Evolutionary conservation across 2,888 invertebrate species (phyloP).

Genomic region (Ariolimax columbianus): DNA sequence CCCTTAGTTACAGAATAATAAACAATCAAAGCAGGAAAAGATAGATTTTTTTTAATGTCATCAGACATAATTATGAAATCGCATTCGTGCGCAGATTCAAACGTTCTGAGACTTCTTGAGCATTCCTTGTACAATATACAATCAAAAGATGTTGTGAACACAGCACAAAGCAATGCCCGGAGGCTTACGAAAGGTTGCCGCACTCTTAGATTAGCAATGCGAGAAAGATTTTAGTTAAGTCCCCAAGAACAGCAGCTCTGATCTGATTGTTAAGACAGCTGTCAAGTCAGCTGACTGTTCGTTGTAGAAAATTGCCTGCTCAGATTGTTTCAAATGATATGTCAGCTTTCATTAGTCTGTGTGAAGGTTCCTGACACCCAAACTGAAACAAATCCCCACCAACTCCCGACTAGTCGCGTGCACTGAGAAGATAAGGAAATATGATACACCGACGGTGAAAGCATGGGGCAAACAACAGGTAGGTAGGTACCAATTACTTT

Average conservation of each 20-base stretch:
- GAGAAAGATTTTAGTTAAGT: neutral
- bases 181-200: too few species aligned
- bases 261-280: neutral
- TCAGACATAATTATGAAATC: too few species aligned
- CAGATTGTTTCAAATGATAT: neutral
- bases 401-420: neutral
- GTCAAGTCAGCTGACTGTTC: neutral
- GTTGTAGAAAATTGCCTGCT: neutral
- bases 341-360: neutral
- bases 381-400: neutral
- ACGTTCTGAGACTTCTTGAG: too few species aligned
- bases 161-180: too few species aligned
- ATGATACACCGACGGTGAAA: neutral
- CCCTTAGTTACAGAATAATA: too few species aligned
- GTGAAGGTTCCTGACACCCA: neutral
- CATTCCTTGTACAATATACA: too few species aligned
- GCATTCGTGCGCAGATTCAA: too few species aligned
- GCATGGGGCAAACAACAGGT: neutral
- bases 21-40: too few species aligned
- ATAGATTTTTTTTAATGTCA: too few species aligned
- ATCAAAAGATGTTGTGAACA: too few species aligned
- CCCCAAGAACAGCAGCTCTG: too few species aligned
- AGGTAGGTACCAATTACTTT: too few species aligned
- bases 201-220: neutral
- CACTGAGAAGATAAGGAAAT: neutral